Conservation (phyloP, 2,888 invertebrate species). For the Chrysina gloriosa region DNA sequence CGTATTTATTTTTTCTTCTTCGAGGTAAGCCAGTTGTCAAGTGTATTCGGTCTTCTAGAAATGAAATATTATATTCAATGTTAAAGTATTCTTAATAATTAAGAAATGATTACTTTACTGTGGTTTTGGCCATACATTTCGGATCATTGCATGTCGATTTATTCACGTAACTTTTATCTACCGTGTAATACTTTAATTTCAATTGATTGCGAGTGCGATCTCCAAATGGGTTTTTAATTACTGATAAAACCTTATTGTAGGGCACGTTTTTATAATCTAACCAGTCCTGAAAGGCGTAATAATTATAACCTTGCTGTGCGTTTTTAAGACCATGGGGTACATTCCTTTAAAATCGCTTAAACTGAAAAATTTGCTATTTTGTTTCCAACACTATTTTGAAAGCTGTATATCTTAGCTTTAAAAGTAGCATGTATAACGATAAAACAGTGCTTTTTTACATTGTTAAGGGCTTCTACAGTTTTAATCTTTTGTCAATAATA, state of each 20-base stretch:
- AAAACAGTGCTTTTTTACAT: too few relatives aligned
- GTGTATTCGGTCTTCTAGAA: constrained; percentile 44
- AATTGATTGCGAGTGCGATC: constrained; percentile 53
- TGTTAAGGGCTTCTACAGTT: too few relatives aligned
- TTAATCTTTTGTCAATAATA: too few relatives aligned
- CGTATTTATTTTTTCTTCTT: constrained; percentile 34
- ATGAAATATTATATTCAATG: not conserved
- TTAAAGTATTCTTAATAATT: not conserved
- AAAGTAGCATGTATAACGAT: too few relatives aligned
- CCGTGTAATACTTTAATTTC: constrained; percentile 46
- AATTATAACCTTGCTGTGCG: not conserved
- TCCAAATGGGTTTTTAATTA: constrained; percentile 54
- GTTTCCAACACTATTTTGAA: too few relatives aligned
- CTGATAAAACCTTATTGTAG: constrained; percentile 67
- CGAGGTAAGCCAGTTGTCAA: constrained; percentile 43
- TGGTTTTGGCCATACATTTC: constrained; percentile 46
- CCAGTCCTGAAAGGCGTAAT: constrained; percentile 71
- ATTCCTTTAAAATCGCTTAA: not conserved
- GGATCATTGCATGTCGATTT: constrained; percentile 47
- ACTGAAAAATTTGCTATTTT: not conserved
- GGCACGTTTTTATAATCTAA: constrained; percentile 70
- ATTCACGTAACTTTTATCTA: constrained; percentile 49
- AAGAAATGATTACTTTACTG: constrained; percentile 43
- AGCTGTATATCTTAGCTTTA: too few relatives aligned
- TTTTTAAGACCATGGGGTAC: not conserved